Conservation (phyloP, 2,113 vertebrate species). For the Butorides virescens region DNA sequence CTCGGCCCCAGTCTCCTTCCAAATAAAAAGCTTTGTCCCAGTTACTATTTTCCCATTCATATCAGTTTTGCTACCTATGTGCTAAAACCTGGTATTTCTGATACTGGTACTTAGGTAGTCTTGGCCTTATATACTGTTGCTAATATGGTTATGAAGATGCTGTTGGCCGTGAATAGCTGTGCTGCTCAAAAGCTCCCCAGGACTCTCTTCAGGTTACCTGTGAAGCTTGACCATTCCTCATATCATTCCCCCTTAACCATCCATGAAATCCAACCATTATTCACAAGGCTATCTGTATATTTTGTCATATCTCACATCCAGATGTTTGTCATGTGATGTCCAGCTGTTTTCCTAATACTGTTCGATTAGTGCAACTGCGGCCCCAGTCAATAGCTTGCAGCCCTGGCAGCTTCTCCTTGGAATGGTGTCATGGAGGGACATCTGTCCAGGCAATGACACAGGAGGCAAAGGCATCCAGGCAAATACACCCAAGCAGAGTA, state of each 20-base stretch:
- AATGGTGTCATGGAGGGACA: not conserved
- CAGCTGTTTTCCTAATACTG: not conserved
- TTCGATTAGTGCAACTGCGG: not conserved
- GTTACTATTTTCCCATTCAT: not conserved
- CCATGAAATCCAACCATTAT: not conserved
- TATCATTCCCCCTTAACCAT: too few relatives aligned
- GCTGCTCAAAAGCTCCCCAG: not conserved
- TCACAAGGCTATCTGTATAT: not conserved
- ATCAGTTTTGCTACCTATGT: not conserved
- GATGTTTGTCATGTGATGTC: not conserved
- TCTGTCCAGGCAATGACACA: not conserved
- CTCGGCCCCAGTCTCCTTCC: not conserved
- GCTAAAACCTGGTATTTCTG: not conserved
- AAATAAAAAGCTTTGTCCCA: not conserved
- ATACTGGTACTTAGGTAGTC: not conserved
- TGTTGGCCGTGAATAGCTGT: not conserved
- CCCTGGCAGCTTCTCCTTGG: not conserved
- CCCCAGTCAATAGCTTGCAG: not conserved
- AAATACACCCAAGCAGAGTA: not conserved
- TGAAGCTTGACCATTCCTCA: not conserved
- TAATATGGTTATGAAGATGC: not conserved
- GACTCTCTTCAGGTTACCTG: not conserved
- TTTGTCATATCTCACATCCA: not conserved
- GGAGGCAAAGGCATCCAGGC: not conserved
- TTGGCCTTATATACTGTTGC: not conserved